phyloP scores from a whole-genome alignment of 1,140 invertebrate genomes.

The Drosophila tani region DNA sequence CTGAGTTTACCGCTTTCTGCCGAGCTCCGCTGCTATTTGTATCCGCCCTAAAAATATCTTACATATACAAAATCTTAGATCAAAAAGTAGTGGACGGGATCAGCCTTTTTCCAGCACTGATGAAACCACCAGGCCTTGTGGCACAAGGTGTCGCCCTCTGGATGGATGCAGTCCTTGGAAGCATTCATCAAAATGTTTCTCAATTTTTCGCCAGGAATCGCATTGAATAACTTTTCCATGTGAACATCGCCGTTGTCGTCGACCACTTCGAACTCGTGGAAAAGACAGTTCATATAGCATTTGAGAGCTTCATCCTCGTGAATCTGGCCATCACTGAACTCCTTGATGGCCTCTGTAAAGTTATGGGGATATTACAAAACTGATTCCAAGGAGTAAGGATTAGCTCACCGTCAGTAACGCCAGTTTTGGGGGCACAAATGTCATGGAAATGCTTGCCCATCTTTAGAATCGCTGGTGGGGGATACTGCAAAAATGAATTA shows the following conservation, averaged over 20 bases:
- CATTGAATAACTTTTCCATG: conserved; percentile 63
- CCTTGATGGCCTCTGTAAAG: conserved; percentile 71
- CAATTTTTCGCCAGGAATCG: conserved; percentile 53
- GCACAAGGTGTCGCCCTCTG: conserved; percentile 74
- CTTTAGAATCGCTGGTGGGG: conserved; percentile 44
- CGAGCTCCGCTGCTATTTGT: no score
- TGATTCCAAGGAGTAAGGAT: no score
- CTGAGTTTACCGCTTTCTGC: neutral
- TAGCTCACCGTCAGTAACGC: conserved; percentile 53
- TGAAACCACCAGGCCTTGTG: conserved; percentile 82
- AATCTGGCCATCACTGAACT: conserved; percentile 75
- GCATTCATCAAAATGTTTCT: conserved; percentile 60
- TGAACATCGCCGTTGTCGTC: conserved; percentile 79
- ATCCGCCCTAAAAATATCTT: neutral
- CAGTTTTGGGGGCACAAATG: conserved; percentile 58
- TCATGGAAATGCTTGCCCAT: conserved; percentile 51
- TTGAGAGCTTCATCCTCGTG: conserved; percentile 75
- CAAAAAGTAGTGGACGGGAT: conserved; percentile 69
- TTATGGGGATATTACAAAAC: neutral
- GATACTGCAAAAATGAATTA: conserved; percentile 24
- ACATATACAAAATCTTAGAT: conserved; percentile 6
- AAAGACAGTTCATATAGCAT: conserved; percentile 80
- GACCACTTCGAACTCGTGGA: conserved; percentile 73
- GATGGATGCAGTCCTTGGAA: conserved; percentile 66
- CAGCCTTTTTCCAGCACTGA: conserved; percentile 81